phyloP scores from a whole-genome alignment of 2,888 invertebrate species.

The Eucera pruinosa region DNA sequence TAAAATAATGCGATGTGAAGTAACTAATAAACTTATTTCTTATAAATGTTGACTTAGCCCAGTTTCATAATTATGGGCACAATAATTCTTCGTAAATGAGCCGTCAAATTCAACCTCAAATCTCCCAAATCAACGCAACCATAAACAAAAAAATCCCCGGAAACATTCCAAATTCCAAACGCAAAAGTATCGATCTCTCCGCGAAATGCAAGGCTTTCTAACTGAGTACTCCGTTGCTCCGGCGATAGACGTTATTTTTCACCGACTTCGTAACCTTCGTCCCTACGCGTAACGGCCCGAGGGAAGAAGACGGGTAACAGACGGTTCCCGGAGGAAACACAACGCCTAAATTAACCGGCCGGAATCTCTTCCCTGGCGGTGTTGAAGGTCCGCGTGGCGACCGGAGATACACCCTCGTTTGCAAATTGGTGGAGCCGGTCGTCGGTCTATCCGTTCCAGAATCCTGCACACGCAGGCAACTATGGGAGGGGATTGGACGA shows the following conservation, averaged over 20 bases:
- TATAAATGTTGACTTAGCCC: not conserved
- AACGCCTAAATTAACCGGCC: slow-evolving; percentile 77
- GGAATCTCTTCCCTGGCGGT: slow-evolving; percentile 55
- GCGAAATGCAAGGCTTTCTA: slow-evolving; percentile 11
- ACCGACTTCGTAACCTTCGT: too few relatives aligned
- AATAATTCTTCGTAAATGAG: too few relatives aligned
- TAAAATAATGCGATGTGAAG: not conserved
- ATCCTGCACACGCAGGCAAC: slow-evolving; percentile 17
- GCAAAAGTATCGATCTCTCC: slow-evolving; percentile 29
- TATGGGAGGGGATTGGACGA: not conserved
- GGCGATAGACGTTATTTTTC: slow-evolving; percentile 35
- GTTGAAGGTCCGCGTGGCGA: slow-evolving; percentile 35
- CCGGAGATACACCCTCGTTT: slow-evolving; percentile 56
- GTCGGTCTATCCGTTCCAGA: slow-evolving; percentile 34
- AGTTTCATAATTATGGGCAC: too few relatives aligned
- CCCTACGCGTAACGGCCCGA: too few relatives aligned
- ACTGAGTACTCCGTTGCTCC: too few relatives aligned
- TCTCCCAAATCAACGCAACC: too few relatives aligned
- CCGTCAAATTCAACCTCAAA: too few relatives aligned
- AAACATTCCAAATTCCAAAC: not conserved
- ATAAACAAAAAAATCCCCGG: not conserved
- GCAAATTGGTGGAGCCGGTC: slow-evolving; percentile 69
- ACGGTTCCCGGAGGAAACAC: slow-evolving; percentile 74
- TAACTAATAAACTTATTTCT: too few relatives aligned
- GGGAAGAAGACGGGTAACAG: slow-evolving; percentile 53